phyloP scores from a whole-genome alignment of 2,888 invertebrate genomes.

The Cantharis flavilabris region DNA sequence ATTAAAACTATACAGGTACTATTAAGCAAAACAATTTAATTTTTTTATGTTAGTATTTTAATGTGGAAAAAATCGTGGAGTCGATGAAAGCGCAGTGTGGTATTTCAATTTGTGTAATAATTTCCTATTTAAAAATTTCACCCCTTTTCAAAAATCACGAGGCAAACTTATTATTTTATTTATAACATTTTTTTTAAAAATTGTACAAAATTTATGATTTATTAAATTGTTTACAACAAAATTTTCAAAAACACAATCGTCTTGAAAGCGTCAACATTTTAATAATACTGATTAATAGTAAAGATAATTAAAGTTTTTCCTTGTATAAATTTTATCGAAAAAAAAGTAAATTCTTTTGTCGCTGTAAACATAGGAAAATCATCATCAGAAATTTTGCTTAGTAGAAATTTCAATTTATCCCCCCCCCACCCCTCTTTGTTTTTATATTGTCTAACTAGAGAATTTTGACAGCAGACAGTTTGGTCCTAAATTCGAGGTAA shows the following conservation, averaged over 20 bases:
- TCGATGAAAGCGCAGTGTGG: not conserved
- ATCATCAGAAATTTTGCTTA: not conserved
- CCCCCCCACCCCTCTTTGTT: too few species aligned
- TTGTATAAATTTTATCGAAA: not conserved
- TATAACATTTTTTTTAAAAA: not conserved
- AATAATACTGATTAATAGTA: not conserved
- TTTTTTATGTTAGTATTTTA: not conserved
- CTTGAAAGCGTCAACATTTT: not conserved
- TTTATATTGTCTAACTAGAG: not conserved
- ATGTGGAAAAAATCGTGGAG: not conserved
- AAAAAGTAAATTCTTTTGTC: not conserved
- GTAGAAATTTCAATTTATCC: not conserved
- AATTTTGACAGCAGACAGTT: not conserved
- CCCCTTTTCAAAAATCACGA: not conserved
- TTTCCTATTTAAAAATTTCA: not conserved
- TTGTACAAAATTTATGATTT: not conserved
- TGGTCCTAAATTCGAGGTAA: not conserved
- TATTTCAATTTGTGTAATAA: not conserved
- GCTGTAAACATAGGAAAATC: not conserved
- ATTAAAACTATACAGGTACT: not conserved
- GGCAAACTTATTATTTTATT: not conserved
- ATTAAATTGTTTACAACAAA: not conserved
- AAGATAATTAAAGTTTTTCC: not conserved
- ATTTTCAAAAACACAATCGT: not conserved
- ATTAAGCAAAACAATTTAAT: not conserved